Evolutionary conservation across 1,140 invertebrate species (phyloP).

Genomic region (Ceratosolen fusciceps): DNA sequence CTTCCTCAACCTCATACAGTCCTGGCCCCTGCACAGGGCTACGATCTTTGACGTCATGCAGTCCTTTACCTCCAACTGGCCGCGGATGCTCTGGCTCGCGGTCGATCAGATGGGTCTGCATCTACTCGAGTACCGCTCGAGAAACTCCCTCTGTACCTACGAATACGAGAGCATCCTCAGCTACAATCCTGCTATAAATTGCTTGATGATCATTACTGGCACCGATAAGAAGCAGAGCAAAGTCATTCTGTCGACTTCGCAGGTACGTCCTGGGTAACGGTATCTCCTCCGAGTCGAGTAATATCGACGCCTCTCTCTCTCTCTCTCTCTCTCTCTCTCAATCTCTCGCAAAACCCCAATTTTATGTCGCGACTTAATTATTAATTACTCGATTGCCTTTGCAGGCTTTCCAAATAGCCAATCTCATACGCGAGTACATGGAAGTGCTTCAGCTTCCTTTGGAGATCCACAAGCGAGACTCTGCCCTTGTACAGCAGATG

Average conservation of each 20-base stretch:
- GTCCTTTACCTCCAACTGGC: slow-evolving; percentile 97
- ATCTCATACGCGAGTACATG: slow-evolving; percentile 92
- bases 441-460: slow-evolving; percentile 78
- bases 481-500: slow-evolving; percentile 62
- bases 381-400: slow-evolving; percentile 46
- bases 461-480: slow-evolving; percentile 66
- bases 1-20: slow-evolving; percentile 93
- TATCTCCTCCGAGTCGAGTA: too few relatives aligned
- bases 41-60: slow-evolving; percentile 97
- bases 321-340: too few relatives aligned
- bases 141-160: slow-evolving; percentile 90
- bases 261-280: too few relatives aligned
- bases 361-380: too few relatives aligned
- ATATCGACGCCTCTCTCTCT: too few relatives aligned
- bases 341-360: too few relatives aligned
- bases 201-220: slow-evolving; percentile 91
- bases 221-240: slow-evolving; percentile 91
- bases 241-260: slow-evolving; percentile 88
- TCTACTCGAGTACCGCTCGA: slow-evolving; percentile 87
- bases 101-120: slow-evolving; percentile 95
- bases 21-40: slow-evolving; percentile 92
- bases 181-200: slow-evolving; percentile 90
- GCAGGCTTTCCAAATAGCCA: slow-evolving; percentile 93
- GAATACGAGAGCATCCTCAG: slow-evolving; percentile 89
- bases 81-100: slow-evolving; percentile 89